Evolutionary conservation across 2,113 vertebrate genomes (phyloP).

Genomic region (Heteronetta atricapilla): DNA sequence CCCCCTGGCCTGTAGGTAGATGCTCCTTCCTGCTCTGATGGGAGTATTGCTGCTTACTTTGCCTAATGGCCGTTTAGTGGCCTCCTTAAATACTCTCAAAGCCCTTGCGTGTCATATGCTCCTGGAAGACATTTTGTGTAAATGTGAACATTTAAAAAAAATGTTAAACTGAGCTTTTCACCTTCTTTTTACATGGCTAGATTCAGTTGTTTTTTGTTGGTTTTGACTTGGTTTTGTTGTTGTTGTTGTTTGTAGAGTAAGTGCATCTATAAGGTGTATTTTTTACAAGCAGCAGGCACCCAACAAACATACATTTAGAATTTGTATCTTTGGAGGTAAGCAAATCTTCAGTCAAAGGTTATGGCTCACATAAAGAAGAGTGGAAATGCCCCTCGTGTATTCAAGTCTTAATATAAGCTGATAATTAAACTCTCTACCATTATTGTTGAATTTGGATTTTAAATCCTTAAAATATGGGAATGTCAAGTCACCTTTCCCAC

Average conservation of each 20-base stretch:
- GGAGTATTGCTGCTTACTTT: not conserved
- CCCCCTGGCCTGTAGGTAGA: not conserved
- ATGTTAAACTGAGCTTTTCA: fast-evolving
- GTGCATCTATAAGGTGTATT: not conserved
- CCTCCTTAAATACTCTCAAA: not conserved
- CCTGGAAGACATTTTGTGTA: not conserved
- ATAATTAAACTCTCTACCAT: conserved; percentile 58
- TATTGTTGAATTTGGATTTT: conserved; percentile 44
- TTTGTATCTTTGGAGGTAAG: not conserved
- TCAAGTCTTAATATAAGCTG: conserved; percentile 56
- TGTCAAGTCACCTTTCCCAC: conserved; percentile 51
- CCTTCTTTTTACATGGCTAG: not conserved
- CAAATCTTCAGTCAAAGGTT: not conserved
- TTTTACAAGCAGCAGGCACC: not conserved
- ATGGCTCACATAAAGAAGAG: not conserved
- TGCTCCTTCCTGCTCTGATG: not conserved
- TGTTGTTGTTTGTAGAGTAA: not conserved
- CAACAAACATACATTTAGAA: not conserved
- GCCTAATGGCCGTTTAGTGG: not conserved
- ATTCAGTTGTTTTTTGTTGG: not conserved
- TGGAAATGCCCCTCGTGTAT: conserved; percentile 8
- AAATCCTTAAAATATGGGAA: conserved; percentile 53
- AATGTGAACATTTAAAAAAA: not conserved
- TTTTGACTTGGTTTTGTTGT: too few species aligned
- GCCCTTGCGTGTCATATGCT: not conserved